Base-by-base conservation (phyloP, 1,140 invertebrate genomes). In the Scaptomyza pallida region DNA sequence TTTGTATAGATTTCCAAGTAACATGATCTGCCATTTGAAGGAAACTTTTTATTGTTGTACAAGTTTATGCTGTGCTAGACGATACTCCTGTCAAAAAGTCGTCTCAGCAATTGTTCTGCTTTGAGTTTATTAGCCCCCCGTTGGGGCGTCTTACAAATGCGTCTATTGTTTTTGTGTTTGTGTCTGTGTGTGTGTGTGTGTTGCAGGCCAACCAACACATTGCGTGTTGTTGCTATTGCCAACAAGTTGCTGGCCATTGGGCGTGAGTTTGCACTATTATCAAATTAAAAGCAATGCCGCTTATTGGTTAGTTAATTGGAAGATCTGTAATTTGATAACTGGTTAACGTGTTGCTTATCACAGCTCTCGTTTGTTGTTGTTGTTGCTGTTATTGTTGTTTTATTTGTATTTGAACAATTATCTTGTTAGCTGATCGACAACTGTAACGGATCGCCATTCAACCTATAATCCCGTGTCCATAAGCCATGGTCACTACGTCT, bases 351-450 rank as follows among this genome's bases (percentile, higher is more conserved):
- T 86, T 86, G 81, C 78, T 86, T 88, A 86, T 86, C 81, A 86
- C 70, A 86, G 75, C 60, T 57, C 54, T 8, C 45, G 23, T 55
- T 30, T 60, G 50, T 72, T 61, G 55, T n/a, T n/a, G n/a, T n/a
- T n/a, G n/a, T n/a, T 41, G 40, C 10, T 16, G n/a, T 33, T 17
- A 19, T 54, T 55, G 56, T 43, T 50, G 50, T 44, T n/a, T n/a
- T n/a, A 44, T 55, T 70, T 74, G 59, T 74, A 52, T 55, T 70
- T 54, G 71, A 51, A 44, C 65, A 88, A 88, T 89, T 88, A 89
- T 89, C 82, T 88, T 89, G 82, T 88, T 88, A 82, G 82, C 80
- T 83, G 78, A 89, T 88, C 75, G 82, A 88, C 82, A 88, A 82
- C 82, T 88, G 82, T 82, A 89, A 76, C 82, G 82, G 86, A 88